Percentiles rank a stretch among this genome's conserved stretches.
These are phyloP conservation scores for Probaryconus sp. DNA, from an alignment of 1,140 invertebrate species.

Conservation along the genomic window DNA sequence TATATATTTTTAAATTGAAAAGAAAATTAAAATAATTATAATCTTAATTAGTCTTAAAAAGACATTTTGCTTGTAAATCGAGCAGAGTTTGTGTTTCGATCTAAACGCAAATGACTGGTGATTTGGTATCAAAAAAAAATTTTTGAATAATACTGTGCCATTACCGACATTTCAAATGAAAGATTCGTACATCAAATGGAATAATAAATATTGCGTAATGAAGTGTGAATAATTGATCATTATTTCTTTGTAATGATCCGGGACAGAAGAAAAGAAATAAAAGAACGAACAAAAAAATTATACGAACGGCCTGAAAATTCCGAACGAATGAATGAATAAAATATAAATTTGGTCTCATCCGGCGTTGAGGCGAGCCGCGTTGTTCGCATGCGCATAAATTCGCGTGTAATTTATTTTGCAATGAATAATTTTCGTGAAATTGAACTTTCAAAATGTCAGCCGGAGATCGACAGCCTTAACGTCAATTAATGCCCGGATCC, in stretches of 20 bases:
- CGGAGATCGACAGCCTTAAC: conserved; percentile 23
- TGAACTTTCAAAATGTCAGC: conserved; percentile 33
- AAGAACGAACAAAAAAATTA: not conserved
- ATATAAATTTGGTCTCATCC: no score
- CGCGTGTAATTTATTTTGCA: conserved; percentile 15
- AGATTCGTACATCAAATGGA: conserved; percentile 32
- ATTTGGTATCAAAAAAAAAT: conserved; percentile 35
- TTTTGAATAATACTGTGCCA: conserved; percentile 53
- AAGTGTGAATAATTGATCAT: conserved; percentile 47
- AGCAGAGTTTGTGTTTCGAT: no score
- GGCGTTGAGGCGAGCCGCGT: no score
- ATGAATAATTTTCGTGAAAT: conserved; percentile 26
- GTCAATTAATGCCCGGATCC: conserved; percentile 42
- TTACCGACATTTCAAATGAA: conserved; percentile 37
- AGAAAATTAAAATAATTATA: no score
- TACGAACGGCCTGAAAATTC: not conserved
- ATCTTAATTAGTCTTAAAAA: no score
- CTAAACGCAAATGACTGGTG: no score
- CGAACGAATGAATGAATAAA: conserved; percentile 2
- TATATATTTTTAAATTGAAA: no score
- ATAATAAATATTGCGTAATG: conserved; percentile 49
- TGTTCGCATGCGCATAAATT: not conserved
- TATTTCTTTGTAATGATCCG: conserved; percentile 20
- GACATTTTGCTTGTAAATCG: no score
- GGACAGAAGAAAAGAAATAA: conserved; percentile 10